phyloP scores from a whole-genome alignment of 2,797 vertebrate genomes.

The Agapornis canus region DNA sequence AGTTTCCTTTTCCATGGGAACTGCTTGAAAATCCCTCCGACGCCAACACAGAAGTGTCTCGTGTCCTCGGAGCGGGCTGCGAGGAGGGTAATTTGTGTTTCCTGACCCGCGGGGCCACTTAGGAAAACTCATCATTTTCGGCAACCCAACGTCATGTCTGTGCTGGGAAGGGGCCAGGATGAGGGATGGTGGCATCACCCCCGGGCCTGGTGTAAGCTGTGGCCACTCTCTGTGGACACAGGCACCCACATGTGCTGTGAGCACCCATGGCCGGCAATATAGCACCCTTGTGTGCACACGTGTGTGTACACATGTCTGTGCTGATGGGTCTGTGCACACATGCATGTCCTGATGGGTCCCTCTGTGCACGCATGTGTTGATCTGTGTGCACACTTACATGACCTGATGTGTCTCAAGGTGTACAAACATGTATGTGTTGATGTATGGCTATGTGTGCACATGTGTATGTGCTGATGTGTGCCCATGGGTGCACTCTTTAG shows the following conservation, averaged over 20 bases:
- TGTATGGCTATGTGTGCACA: too few relatives aligned
- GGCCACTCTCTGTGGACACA: neutral
- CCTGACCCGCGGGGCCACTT: constrained; percentile 57
- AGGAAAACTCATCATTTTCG: constrained; percentile 54
- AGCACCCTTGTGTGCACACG: neutral
- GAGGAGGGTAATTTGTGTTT: constrained; percentile 74
- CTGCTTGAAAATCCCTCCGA: constrained; percentile 11
- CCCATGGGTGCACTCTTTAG: too few relatives aligned
- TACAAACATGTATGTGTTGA: too few relatives aligned
- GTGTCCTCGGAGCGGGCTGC: constrained; percentile 38
- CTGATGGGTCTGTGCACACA: neutral
- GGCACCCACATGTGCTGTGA: neutral
- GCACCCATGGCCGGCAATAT: accelerated
- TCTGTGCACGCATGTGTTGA: neutral
- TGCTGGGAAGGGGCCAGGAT: neutral
- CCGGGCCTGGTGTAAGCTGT: accelerated
- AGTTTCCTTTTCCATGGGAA: constrained; percentile 67
- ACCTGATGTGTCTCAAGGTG: neutral
- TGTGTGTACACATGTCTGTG: neutral
- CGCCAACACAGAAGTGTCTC: constrained; percentile 49
- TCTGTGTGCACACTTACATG: neutral
- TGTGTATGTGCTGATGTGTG: accelerated
- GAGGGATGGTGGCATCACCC: neutral
- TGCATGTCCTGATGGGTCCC: neutral
- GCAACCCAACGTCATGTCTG: constrained; percentile 5